Percentiles rank a stretch among this genome's conserved stretches.
phyloP scores from a whole-genome alignment of 2,888 invertebrate genomes.

The Hylaea fasciaria region DNA sequence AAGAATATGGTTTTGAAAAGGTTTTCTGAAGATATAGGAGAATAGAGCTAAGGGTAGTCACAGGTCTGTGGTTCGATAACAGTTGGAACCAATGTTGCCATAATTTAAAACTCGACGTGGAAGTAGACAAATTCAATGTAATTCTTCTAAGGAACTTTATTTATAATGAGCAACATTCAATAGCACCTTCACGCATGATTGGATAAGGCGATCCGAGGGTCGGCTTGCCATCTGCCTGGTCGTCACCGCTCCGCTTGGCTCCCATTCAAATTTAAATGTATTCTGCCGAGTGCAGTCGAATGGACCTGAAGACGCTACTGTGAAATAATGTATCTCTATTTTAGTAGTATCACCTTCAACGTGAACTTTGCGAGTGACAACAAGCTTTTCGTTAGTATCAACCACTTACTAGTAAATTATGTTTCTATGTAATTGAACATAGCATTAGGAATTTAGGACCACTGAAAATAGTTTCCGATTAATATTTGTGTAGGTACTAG shows the following conservation, averaged over 20 bases:
- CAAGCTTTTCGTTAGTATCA: constrained; percentile 30
- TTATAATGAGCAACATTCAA: constrained; percentile 43
- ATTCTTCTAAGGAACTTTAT: constrained; percentile 52
- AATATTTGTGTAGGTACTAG: too few species aligned
- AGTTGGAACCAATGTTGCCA: too few species aligned
- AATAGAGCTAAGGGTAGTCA: too few species aligned
- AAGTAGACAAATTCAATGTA: constrained; percentile 41
- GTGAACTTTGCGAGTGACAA: constrained; percentile 26
- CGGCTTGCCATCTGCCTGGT: constrained; percentile 66
- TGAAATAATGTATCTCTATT: constrained; percentile 38
- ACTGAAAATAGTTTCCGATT: too few species aligned
- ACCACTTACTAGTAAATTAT: constrained; percentile 8
- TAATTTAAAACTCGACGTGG: constrained; percentile 9
- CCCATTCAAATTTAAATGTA: constrained; percentile 73
- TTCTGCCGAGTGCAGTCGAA: constrained; percentile 45
- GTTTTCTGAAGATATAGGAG: too few species aligned
- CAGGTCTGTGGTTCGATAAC: too few species aligned
- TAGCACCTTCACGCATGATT: constrained; percentile 76
- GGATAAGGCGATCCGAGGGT: constrained; percentile 72
- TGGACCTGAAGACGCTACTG: constrained; percentile 34
- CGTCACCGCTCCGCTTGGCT: constrained; percentile 71
- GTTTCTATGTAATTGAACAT: constrained; percentile 9
- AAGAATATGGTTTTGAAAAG: too few species aligned
- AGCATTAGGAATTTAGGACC: too few species aligned
- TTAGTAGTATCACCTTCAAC: constrained; percentile 36